A percentile compares a stretch with the other conserved stretches of the same genome.
Conservation (phyloP, 53 echinoderm and acorn worm species). For the Echinarachnius parma region DNA sequence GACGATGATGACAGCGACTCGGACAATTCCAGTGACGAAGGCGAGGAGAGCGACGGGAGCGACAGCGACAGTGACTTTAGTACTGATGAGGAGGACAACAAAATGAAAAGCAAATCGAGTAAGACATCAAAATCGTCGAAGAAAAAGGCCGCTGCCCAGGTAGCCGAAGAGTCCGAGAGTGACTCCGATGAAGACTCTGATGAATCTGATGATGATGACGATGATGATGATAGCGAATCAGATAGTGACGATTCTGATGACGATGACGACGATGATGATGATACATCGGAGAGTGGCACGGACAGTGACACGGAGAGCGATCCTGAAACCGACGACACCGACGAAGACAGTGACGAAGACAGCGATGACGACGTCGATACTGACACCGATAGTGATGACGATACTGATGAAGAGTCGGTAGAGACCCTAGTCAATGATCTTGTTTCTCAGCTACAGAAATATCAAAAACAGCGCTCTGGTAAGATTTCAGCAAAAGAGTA, state of each 20-base stretch:
- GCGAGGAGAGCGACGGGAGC: neutral
- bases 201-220: neutral
- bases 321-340: slow-evolving; percentile 17
- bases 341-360: slow-evolving; percentile 13
- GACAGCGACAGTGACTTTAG: slow-evolving; percentile 14
- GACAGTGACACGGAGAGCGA: slow-evolving; percentile 35
- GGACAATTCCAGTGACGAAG: slow-evolving; percentile 12
- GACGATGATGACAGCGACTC: slow-evolving; percentile 5
- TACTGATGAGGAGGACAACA: slow-evolving; percentile 24
- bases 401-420: slow-evolving; percentile 12
- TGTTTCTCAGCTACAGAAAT: slow-evolving; percentile 26
- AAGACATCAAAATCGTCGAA: neutral
- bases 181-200: no score
- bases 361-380: slow-evolving; percentile 6
- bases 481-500: no score
- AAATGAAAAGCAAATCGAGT: slow-evolving; percentile 11
- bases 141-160: neutral
- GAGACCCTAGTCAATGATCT: slow-evolving; percentile 40
- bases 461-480: neutral
- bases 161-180: slow-evolving; percentile 4
- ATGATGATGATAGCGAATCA: slow-evolving; percentile 2
- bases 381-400: slow-evolving; percentile 19
- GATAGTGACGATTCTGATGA: slow-evolving; percentile 12
- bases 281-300: slow-evolving; percentile 1
- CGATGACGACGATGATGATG: slow-evolving; percentile 2